These are phyloP conservation scores for Spisula solida DNA, from an alignment of 2,888 invertebrate species.

Conservation along the genomic window DNA sequence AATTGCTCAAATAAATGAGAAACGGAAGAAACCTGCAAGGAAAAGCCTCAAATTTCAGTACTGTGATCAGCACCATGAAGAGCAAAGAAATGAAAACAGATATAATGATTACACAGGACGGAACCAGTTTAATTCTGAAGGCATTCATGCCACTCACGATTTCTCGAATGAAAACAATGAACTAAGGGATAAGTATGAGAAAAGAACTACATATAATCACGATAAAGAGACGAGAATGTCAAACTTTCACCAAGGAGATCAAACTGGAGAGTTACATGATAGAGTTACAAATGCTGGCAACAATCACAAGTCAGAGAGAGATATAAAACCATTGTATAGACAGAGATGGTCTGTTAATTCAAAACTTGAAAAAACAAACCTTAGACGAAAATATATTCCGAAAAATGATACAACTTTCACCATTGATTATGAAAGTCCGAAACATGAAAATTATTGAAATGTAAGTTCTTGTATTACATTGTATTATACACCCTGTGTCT, in stretches of 20 bases:
- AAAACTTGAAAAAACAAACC: background rate
- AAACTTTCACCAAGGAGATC: background rate
- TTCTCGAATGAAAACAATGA: background rate
- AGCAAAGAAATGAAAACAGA: background rate
- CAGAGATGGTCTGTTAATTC: background rate
- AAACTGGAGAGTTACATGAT: background rate
- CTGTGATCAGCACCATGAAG: background rate
- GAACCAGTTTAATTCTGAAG: background rate
- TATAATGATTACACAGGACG: background rate
- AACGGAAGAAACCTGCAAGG: constrained; percentile 54
- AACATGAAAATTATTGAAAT: background rate
- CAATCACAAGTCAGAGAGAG: background rate
- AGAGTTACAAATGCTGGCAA: background rate
- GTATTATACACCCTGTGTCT: background rate
- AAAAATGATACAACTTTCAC: constrained; percentile 57
- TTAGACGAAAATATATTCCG: background rate
- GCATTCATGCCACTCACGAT: background rate
- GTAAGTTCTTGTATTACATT: background rate
- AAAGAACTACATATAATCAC: background rate
- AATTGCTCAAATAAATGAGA: constrained; percentile 49
- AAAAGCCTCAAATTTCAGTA: constrained; percentile 57
- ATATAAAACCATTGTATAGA: background rate
- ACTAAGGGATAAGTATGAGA: background rate
- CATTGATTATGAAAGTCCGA: constrained; percentile 57
- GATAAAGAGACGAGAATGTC: background rate